These are phyloP conservation scores for Trematomus bernacchii DNA, from an alignment of 2,797 vertebrate genomes.

Conservation along the genomic window DNA sequence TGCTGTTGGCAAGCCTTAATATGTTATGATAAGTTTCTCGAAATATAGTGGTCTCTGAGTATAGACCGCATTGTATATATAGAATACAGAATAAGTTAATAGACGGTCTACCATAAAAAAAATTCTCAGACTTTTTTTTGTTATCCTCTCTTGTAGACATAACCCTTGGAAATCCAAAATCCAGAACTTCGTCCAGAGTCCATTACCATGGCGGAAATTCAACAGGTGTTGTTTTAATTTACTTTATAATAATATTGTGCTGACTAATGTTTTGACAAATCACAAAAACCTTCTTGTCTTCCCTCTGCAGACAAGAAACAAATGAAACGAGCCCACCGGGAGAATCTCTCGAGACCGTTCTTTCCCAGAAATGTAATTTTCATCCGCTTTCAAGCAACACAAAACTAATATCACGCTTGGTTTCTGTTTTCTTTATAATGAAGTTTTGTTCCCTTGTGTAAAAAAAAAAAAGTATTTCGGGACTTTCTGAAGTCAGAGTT, in stretches of 20 bases:
- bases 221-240: slow-evolving; percentile 42
- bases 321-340: slow-evolving; percentile 47
- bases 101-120: no score
- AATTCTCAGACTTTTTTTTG: not conserved
- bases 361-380: slow-evolving; percentile 75
- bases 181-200: slow-evolving; percentile 54
- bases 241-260: not conserved
- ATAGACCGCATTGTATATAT: no score
- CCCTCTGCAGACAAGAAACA: slow-evolving; percentile 51
- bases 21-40: no score
- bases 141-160: slow-evolving; percentile 43
- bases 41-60: no score
- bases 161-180: slow-evolving; percentile 62
- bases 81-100: no score
- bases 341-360: slow-evolving; percentile 69
- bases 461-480: slow-evolving; percentile 84
- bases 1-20: no score
- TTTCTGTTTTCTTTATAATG: slow-evolving; percentile 29
- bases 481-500: slow-evolving; percentile 91
- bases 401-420: slow-evolving; percentile 36
- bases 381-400: slow-evolving; percentile 30
- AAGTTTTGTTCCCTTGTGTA: slow-evolving; percentile 40
- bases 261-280: slow-evolving; percentile 18
- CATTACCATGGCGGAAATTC: slow-evolving; percentile 33
- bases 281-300: slow-evolving; percentile 15